A percentile compares a stretch with the other conserved stretches of the same genome.
Evolutionary conservation across 2,797 vertebrate species (phyloP).

Genomic region (Anguilla pacifica): DNA sequence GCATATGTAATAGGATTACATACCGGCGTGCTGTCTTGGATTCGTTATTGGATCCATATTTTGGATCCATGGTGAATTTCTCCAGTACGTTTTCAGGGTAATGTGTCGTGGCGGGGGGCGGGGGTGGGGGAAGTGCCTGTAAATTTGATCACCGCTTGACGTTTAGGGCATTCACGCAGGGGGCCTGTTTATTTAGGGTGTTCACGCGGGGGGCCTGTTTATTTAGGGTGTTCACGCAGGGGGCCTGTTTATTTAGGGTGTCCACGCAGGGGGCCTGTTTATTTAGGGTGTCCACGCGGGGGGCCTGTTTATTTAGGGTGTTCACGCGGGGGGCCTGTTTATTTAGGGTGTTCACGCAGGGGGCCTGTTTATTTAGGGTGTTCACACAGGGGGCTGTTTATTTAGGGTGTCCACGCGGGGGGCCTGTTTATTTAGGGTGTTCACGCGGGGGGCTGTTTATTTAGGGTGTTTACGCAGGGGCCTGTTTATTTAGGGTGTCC

Average conservation of each 20-base stretch:
- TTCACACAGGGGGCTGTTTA: not conserved
- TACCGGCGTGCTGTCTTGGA: not conserved
- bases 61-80: not conserved
- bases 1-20: not conserved
- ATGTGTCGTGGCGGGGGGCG: not conserved
- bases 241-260: no score
- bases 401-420: no score
- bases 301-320: not conserved
- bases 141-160: not conserved
- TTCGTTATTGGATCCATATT: no score
- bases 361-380: not conserved
- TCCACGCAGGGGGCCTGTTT: no score
- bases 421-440: not conserved
- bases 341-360: no score
- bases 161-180: not conserved
- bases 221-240: no score
- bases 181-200: not conserved
- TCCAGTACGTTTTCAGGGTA: not conserved
- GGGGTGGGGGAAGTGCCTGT: not conserved
- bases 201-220: not conserved
- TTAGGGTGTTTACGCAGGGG: no score
- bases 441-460: not conserved
- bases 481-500: not conserved
- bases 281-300: no score
- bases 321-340: not conserved